phyloP scores from a whole-genome alignment of 1,140 invertebrate genomes.

The Ceratina japonica region DNA sequence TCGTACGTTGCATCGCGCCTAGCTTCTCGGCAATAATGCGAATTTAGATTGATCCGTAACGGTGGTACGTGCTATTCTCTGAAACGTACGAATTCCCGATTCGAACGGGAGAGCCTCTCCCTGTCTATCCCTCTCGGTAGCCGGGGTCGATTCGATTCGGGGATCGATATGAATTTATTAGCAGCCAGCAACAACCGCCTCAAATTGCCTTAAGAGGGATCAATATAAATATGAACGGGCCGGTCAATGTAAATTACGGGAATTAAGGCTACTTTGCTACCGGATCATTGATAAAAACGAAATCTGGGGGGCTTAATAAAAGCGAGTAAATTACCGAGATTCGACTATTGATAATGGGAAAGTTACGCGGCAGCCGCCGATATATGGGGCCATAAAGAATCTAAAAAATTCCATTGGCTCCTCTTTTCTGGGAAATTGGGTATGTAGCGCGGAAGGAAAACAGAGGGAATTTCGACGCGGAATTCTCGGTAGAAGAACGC shows the following conservation, averaged over 20 bases:
- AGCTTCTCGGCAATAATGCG: slow-evolving; percentile 65
- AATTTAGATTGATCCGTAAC: slow-evolving; percentile 64
- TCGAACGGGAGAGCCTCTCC: no score
- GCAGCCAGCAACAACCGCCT: not conserved
- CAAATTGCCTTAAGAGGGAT: not conserved
- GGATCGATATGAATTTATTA: slow-evolving; percentile 29
- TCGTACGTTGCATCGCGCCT: slow-evolving; percentile 60
- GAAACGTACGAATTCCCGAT: slow-evolving; percentile 14
- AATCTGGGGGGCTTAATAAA: no score
- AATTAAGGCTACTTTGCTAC: not conserved
- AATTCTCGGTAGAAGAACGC: not conserved
- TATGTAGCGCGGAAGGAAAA: no score
- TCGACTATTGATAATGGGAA: no score
- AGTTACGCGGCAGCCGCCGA: no score
- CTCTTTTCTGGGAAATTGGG: no score
- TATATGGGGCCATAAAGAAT: no score
- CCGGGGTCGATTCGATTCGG: not conserved
- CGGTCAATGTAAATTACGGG: not conserved
- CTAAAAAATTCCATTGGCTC: no score
- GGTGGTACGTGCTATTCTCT: slow-evolving; percentile 15
- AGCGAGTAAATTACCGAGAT: no score
- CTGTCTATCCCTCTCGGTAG: not conserved
- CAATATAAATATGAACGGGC: slow-evolving; percentile 5
- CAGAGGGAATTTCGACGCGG: no score
- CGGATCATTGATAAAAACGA: not conserved